Evolutionary conservation across 1,140 invertebrate species (phyloP).

Genomic region (Drosophila nigrodunni): DNA sequence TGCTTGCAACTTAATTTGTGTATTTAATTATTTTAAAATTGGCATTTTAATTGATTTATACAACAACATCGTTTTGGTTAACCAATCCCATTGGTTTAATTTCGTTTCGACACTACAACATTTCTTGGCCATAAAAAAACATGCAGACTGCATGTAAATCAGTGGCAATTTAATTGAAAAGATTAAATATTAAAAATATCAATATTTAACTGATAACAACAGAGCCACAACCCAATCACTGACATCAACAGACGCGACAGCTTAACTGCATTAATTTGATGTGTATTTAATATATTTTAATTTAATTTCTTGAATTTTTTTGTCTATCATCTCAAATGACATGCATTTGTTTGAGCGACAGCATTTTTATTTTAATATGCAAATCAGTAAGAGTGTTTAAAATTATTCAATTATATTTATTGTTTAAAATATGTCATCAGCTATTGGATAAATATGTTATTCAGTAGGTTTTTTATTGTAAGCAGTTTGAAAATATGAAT

Average conservation of each 20-base stretch:
- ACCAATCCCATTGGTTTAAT: conserved; percentile 42
- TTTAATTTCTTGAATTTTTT: conserved; percentile 24
- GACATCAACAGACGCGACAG: conserved; percentile 24
- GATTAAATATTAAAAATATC: conserved; percentile 80
- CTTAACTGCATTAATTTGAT: conserved; percentile 67
- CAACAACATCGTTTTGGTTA: conserved; percentile 64
- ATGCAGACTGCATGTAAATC: conserved; percentile 47
- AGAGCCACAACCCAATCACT: conserved; percentile 4
- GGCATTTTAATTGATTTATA: conserved; percentile 75
- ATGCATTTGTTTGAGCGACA: conserved; percentile 13
- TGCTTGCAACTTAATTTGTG: conserved; percentile 64
- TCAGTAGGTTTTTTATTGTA: background rate
- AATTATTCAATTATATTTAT: conserved; percentile 1
- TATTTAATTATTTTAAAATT: conserved; percentile 74
- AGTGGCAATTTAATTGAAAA: conserved; percentile 78
- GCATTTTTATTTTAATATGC: background rate
- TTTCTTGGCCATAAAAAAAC: conserved; percentile 47
- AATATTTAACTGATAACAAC: conserved; percentile 74
- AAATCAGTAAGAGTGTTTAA: background rate
- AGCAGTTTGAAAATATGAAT: background rate
- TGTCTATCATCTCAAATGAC: conserved; percentile 21
- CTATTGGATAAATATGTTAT: background rate
- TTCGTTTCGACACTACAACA: conserved; percentile 43
- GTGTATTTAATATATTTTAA: conserved; percentile 18
- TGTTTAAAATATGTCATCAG: conserved; percentile 10